Evolutionary conservation across 2,797 vertebrate genomes (phyloP).

Genomic region (Uromys caudimaculatus): DNA sequence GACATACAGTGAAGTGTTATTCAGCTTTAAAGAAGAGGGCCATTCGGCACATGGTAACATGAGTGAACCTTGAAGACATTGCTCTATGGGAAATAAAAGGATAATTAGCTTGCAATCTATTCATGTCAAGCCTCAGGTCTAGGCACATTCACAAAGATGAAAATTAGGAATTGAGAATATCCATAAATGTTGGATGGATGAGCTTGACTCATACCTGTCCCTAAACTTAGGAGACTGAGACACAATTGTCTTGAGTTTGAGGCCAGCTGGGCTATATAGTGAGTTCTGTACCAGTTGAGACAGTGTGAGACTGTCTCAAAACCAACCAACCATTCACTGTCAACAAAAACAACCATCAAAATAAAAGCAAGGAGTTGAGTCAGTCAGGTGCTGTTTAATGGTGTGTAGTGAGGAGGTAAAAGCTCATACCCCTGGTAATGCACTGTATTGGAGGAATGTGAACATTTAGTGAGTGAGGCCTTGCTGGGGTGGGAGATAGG

Average conservation of each 20-base stretch:
- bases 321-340: no score
- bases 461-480: no score
- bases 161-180: background rate
- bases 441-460: background rate
- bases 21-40: constrained; percentile 16
- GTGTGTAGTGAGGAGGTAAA: background rate
- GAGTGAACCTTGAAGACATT: background rate
- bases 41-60: background rate
- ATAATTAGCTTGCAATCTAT: background rate
- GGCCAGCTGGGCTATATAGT: background rate
- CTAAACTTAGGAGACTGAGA: background rate
- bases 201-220: background rate
- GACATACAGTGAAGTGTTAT: background rate
- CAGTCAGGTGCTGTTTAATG: background rate
- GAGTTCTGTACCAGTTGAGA: background rate
- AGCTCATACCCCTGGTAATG: background rate
- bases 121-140: background rate
- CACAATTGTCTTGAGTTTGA: background rate
- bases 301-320: background rate
- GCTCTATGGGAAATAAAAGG: background rate
- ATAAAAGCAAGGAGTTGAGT: background rate
- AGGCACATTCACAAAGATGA: background rate
- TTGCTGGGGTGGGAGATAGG: background rate
- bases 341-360: background rate
- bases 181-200: no score